A percentile compares a stretch with the other conserved stretches of the same genome.
Conservation (phyloP, 2,888 invertebrate genomes). For the Diadegma fenestrale region DNA sequence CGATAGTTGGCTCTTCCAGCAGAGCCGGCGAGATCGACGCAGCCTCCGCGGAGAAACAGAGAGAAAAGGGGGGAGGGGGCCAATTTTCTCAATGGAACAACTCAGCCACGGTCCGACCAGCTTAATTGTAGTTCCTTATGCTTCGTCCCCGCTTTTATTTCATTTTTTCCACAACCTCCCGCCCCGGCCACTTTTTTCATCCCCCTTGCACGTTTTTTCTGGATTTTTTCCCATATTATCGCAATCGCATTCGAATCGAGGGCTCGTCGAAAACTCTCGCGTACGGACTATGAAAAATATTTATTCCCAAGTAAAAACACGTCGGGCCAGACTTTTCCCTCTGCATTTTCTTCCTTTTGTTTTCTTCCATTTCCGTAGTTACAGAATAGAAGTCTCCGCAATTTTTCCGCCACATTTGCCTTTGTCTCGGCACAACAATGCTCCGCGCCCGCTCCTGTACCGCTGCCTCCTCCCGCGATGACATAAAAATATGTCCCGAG, state of each 20-base stretch:
- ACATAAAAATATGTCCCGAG: slow-evolving; percentile 84
- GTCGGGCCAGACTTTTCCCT: slow-evolving; percentile 9
- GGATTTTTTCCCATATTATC: slow-evolving; percentile 11
- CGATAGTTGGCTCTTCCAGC: slow-evolving; percentile 78
- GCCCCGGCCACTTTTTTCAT: slow-evolving; percentile 14
- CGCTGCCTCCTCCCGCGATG: slow-evolving; percentile 75
- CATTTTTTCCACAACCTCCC: not conserved
- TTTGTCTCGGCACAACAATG: slow-evolving; percentile 86
- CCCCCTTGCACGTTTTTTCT: slow-evolving; percentile 4
- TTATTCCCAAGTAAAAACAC: slow-evolving; percentile 16
- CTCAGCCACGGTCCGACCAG: slow-evolving; percentile 82
- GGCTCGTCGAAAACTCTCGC: too few relatives aligned
- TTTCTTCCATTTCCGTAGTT: slow-evolving; percentile 64
- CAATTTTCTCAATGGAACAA: slow-evolving; percentile 82
- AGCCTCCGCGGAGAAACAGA: slow-evolving; percentile 32
- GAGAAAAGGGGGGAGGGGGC: slow-evolving; percentile 57
- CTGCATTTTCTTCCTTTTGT: slow-evolving; percentile 16
- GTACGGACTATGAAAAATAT: slow-evolving; percentile 26
- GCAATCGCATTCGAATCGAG: too few relatives aligned
- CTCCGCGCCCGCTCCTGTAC: slow-evolving; percentile 78
- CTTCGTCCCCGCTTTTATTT: slow-evolving; percentile 43
- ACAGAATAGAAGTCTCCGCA: slow-evolving; percentile 76
- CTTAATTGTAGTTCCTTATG: slow-evolving; percentile 83
- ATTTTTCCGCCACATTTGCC: slow-evolving; percentile 83
- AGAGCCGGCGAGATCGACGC: slow-evolving; percentile 42